These are phyloP conservation scores for Phylloscopus trochiloides DNA, from an alignment of 2,113 vertebrate species.

Conservation along the genomic window DNA sequence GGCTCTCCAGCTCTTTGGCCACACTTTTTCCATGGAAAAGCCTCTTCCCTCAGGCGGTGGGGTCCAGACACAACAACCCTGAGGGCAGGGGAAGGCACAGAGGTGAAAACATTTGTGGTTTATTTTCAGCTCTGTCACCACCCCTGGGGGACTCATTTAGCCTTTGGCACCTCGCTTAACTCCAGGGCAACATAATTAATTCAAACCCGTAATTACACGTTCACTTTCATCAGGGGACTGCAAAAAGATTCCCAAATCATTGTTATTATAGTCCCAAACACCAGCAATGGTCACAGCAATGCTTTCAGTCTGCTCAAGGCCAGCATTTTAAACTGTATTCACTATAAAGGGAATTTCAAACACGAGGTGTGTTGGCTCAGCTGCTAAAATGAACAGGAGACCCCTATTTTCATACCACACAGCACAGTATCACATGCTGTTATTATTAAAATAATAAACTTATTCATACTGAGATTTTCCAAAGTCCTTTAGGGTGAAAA, in stretches of 20 bases:
- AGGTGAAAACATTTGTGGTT: neutral
- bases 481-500: neutral
- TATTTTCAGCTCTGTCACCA: neutral
- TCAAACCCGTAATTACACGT: neutral
- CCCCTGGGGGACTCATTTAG: neutral
- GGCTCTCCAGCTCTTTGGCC: neutral
- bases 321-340: neutral
- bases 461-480: neutral
- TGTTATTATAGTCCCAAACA: neutral
- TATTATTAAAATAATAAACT: neutral
- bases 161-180: neutral
- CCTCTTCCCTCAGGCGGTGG: neutral
- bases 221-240: neutral
- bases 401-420: neutral
- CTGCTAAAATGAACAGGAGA: neutral
- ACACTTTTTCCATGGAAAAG: neutral
- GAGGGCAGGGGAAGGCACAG: neutral
- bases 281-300: neutral
- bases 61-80: neutral
- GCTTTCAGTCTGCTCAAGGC: neutral
- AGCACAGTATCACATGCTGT: neutral
- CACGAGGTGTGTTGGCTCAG: neutral
- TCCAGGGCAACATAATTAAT: neutral
- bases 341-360: neutral
- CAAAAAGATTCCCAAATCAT: neutral